Evolutionary conservation across 2,113 vertebrate species (phyloP).

Genomic region (Amphiprion percula): DNA sequence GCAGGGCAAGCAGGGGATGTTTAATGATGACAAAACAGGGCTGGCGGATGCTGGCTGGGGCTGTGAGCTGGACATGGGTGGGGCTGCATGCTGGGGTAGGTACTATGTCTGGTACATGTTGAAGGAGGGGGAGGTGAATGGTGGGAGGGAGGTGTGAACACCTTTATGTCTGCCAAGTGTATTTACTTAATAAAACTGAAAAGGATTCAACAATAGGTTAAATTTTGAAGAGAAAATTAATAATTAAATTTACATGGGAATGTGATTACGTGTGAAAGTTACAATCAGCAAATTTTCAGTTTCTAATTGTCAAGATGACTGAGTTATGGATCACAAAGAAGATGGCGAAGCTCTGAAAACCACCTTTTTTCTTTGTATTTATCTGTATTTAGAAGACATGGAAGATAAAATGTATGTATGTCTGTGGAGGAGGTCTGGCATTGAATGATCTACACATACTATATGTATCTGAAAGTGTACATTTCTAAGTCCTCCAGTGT

Average conservation of each 20-base stretch:
- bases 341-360: not conserved
- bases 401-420: constrained; percentile 1
- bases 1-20: constrained; percentile 71
- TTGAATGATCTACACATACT: constrained; percentile 25
- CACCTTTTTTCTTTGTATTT: constrained; percentile 1
- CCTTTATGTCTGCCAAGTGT: constrained; percentile 37
- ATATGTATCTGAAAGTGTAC: constrained; percentile 13
- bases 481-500: constrained; percentile 36
- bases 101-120: constrained; percentile 58
- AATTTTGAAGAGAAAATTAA: not conserved
- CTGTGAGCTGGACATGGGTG: constrained; percentile 72
- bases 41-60: constrained; percentile 59
- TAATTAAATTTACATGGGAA: not conserved
- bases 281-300: not conserved
- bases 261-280: constrained; percentile 3
- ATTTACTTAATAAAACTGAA: constrained; percentile 39
- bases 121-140: constrained; percentile 23
- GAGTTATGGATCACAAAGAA: not conserved
- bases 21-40: constrained; percentile 81
- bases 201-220: not conserved
- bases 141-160: constrained; percentile 40
- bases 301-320: not conserved
- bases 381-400: not conserved
- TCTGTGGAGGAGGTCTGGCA: constrained; percentile 11
- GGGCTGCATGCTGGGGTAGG: constrained; percentile 47